Percentiles rank a stretch among this genome's conserved stretches.
Evolutionary conservation across 35 echinoderm and acorn worm genomes (phyloP).

Genomic region (Lytechinus pictus): DNA sequence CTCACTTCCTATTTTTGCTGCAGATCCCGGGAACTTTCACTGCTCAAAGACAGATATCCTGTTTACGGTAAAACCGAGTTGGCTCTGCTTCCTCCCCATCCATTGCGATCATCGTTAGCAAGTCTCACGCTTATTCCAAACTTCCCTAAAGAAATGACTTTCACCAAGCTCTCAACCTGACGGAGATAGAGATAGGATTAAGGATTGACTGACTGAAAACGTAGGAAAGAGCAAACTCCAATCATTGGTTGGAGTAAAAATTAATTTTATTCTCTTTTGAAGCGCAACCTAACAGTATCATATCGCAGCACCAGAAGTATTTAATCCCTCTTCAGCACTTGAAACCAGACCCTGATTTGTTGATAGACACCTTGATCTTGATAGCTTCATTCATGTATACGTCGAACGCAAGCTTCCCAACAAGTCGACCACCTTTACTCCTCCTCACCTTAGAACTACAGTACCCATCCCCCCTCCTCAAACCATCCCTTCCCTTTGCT

Average conservation of each 20-base stretch:
- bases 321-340: background rate
- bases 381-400: slow-evolving; percentile 44
- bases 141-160: background rate
- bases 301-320: background rate
- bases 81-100: background rate
- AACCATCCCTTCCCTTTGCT: background rate
- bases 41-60: background rate
- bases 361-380: background rate
- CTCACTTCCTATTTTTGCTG: background rate
- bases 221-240: background rate
- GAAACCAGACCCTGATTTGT: background rate
- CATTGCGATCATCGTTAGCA: background rate
- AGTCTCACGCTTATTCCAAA: background rate
- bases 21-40: background rate
- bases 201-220: background rate
- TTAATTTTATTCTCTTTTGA: background rate
- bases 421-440: slow-evolving; percentile 43
- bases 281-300: background rate
- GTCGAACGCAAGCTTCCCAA: slow-evolving; percentile 40
- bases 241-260: background rate
- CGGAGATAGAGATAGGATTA: background rate
- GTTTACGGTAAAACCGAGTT: background rate
- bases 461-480: slow-evolving; percentile 11
- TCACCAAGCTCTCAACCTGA: background rate
- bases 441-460: slow-evolving; percentile 38